phyloP scores from a whole-genome alignment of 2,797 vertebrate genomes.

The Arctocebus calabarensis region DNA sequence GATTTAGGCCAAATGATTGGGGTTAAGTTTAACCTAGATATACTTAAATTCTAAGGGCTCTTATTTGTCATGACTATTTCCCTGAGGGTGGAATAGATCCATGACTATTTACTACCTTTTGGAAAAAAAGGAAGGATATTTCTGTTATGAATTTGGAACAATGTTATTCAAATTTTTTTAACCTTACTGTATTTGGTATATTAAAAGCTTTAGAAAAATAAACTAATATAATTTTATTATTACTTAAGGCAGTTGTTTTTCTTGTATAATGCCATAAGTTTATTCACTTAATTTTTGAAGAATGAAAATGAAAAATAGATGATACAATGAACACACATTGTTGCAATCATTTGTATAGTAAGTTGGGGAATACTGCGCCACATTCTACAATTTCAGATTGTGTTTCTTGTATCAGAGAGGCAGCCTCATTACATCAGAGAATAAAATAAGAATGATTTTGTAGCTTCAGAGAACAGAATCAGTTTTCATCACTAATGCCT shows the following conservation, averaged over 20 bases:
- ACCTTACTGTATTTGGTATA: neutral
- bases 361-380: neutral
- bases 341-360: slow-evolving; percentile 43
- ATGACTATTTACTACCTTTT: neutral
- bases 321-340: neutral
- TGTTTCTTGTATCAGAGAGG: slow-evolving; percentile 22
- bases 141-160: slow-evolving; percentile 37
- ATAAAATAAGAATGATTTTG: neutral
- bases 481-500: neutral
- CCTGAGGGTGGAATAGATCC: neutral
- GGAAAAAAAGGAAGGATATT: neutral
- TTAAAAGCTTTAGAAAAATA: slow-evolving; percentile 52
- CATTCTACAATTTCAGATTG: neutral
- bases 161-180: neutral
- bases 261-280: neutral
- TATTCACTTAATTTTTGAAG: slow-evolving; percentile 41
- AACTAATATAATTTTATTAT: slow-evolving; percentile 23
- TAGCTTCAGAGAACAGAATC: neutral
- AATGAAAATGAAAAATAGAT: slow-evolving; percentile 54
- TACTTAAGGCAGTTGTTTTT: neutral
- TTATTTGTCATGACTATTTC: neutral
- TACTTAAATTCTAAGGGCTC: slow-evolving; percentile 13
- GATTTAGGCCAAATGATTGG: neutral
- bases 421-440: neutral
- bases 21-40: neutral